Conservation (phyloP, 2,888 invertebrate species). For the Altica lythri region DNA sequence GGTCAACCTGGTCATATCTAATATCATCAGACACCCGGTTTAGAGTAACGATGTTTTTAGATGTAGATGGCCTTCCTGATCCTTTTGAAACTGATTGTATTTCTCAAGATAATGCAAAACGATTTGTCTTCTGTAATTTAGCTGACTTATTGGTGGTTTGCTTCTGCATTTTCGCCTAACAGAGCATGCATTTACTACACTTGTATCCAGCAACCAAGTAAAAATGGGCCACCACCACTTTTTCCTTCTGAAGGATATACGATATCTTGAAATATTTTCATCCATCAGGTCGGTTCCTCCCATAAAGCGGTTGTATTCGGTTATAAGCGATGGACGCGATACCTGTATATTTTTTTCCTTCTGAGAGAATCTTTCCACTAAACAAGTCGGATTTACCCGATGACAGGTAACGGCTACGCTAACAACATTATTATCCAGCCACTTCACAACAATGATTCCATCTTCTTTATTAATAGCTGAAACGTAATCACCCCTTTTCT, state of each 20-base stretch:
- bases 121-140: constrained; percentile 30
- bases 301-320: constrained; percentile 11
- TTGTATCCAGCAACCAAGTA: constrained; percentile 26
- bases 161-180: not conserved
- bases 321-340: constrained; percentile 15
- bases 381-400: constrained; percentile 29
- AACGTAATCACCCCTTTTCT: constrained; percentile 29
- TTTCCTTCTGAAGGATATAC: constrained; percentile 15
- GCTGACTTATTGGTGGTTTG: constrained; percentile 5
- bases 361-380: constrained; percentile 30
- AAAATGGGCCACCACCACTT: constrained; percentile 34
- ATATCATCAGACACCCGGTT: constrained; percentile 24
- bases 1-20: constrained; percentile 27
- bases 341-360: constrained; percentile 33
- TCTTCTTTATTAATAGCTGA: constrained; percentile 15
- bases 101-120: constrained; percentile 23
- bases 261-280: constrained; percentile 15
- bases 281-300: constrained; percentile 33
- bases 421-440: constrained; percentile 45
- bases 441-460: constrained; percentile 36
- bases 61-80: constrained; percentile 15
- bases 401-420: constrained; percentile 34
- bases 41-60: constrained; percentile 4
- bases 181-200: not conserved
- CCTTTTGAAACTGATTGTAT: constrained; percentile 19